phyloP scores from a whole-genome alignment of 2,113 vertebrate species.

The Neotragus moschatus region DNA sequence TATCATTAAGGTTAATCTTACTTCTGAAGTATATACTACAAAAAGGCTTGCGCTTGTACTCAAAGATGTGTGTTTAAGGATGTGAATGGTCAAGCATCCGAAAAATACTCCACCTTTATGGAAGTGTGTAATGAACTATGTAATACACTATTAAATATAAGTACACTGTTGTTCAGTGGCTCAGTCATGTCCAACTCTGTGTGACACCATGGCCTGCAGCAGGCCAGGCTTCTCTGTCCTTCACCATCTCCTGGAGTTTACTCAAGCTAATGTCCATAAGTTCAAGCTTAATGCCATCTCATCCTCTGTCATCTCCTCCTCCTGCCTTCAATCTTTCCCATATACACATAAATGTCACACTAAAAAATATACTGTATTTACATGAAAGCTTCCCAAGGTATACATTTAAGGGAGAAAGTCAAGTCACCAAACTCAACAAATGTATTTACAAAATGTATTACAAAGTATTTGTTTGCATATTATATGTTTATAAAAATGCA shows the following conservation, averaged over 20 bases:
- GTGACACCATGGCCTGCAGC: accelerated
- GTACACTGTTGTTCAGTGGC: neutral
- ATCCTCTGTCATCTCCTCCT: neutral
- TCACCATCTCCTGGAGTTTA: neutral
- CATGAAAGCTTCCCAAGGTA: neutral
- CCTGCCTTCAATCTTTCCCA: neutral
- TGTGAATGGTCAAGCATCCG: neutral
- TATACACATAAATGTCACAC: neutral
- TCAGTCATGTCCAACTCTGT: neutral
- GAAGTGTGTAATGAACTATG: neutral
- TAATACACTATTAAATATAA: neutral
- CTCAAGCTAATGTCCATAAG: neutral
- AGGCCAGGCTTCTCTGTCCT: neutral
- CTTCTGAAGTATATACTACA: neutral
- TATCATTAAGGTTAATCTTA: neutral
- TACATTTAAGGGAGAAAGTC: neutral
- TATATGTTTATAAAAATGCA: neutral
- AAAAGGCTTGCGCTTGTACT: neutral
- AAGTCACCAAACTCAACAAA: neutral
- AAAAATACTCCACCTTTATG: neutral
- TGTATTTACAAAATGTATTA: neutral
- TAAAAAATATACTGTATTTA: neutral
- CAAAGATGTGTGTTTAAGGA: neutral
- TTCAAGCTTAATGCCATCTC: no score
- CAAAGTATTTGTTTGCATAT: neutral